Percentiles rank a stretch among this genome's conserved stretches.
Conservation (phyloP, 2,113 vertebrate genomes). For the Crocuta crocuta region DNA sequence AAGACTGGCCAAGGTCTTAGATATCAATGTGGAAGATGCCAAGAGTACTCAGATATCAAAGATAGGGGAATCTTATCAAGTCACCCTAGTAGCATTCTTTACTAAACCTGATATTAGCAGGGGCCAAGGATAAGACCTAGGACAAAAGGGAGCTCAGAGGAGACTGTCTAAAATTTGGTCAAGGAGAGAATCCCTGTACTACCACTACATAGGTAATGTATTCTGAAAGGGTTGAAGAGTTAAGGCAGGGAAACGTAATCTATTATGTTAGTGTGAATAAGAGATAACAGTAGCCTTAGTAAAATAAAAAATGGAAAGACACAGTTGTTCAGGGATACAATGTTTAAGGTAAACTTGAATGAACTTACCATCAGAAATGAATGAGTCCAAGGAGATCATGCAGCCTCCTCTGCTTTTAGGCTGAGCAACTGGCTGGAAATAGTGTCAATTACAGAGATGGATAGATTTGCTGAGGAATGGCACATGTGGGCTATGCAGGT, state of each 20-base stretch:
- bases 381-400: neutral
- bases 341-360: neutral
- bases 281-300: neutral
- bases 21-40: neutral
- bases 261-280: neutral
- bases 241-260: neutral
- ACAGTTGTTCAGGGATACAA: neutral
- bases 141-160: neutral
- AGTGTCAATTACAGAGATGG: neutral
- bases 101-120: neutral
- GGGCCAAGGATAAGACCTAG: neutral
- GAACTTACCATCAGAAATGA: neutral
- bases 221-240: no score
- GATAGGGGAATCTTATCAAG: neutral
- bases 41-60: neutral
- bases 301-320: neutral
- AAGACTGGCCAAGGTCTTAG: neutral
- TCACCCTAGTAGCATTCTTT: neutral
- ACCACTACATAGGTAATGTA: neutral
- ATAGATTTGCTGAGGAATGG: neutral
- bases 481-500: fast-evolving
- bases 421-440: neutral
- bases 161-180: neutral
- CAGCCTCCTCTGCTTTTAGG: neutral
- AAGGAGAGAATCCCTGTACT: neutral